These are phyloP conservation scores for Dinoponera quadriceps DNA, from an alignment of 1,140 invertebrate species.

Conservation along the genomic window DNA sequence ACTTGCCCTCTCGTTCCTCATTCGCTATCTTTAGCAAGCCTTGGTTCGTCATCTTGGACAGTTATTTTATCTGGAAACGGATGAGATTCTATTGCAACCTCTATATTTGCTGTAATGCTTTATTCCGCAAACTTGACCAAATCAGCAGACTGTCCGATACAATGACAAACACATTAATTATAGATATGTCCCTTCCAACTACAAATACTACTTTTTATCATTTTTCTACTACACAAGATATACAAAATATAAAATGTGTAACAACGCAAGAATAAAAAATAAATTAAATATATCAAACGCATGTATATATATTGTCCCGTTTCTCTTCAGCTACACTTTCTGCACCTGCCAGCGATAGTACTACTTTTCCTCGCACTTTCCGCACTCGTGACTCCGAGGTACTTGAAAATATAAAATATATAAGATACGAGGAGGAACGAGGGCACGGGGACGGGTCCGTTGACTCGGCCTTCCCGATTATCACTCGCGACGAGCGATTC, in stretches of 20 bases:
- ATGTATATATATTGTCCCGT: too few species aligned
- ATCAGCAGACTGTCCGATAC: slow-evolving; percentile 33
- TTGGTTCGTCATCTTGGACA: slow-evolving; percentile 79
- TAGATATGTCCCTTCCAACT: too few species aligned
- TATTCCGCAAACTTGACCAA: background rate
- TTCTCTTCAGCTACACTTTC: background rate
- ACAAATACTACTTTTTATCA: too few species aligned
- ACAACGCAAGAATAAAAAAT: slow-evolving; percentile 7
- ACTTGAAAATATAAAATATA: background rate
- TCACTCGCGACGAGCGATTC: background rate
- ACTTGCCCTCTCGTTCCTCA: slow-evolving; percentile 94
- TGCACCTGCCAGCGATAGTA: background rate
- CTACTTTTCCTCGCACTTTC: background rate
- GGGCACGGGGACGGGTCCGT: too few species aligned
- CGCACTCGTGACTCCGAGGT: too few species aligned
- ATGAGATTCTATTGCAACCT: slow-evolving; percentile 2
- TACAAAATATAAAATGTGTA: slow-evolving; percentile 14
- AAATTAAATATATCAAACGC: background rate
- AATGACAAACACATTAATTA: background rate
- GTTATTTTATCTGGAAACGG: slow-evolving; percentile 46
- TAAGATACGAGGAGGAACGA: background rate
- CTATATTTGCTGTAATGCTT: background rate
- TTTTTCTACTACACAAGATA: too few species aligned
- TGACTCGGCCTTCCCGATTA: too few species aligned
- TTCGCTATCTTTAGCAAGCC: slow-evolving; percentile 91